Evolutionary conservation across 2,797 vertebrate species (phyloP), one percentile per base, ranked within the genome.

Genomic region (Myotis myotis): DNA sequence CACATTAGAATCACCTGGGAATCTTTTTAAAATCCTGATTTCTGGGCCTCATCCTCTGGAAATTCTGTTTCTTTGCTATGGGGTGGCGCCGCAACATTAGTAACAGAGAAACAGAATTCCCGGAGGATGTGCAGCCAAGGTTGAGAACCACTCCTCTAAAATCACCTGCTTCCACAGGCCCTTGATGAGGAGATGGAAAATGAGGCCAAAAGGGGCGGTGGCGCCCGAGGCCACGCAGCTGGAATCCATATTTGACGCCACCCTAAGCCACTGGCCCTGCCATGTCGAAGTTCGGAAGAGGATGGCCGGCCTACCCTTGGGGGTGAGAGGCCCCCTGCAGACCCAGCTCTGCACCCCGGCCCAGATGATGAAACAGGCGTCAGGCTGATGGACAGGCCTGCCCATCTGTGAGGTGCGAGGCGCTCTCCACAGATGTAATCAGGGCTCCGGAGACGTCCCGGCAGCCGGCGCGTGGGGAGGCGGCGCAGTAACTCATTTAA

Each of bases 361-460:
- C 70, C 72, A 44, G 71, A 81, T 82, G 92, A 74, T 80, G 55
- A 96, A 97, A 91, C 95, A 82, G 95, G 94, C 88, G 41, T 96
- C 97, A 97, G 93, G 90, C 94, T 92, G 84, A 96, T 94, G 82
- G 17, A 98, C 97, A 89, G 95, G 89, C 85, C 80, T 4, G 70
- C 94, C 97, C 96, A 62, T 97, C 96, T 94, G 95, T 76, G 96
- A 88, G 95, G 95, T 94, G 95, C 93, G 97, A 96, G 95, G 94
- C 95, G 71, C 96, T 95, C 96, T 96, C 95, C 93, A 66, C 94
- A 95, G 97, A 97, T 97, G 97, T 94, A 98, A 98, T 98, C 98
- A 97, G 96, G 95, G 96, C 95, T 96, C 96, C 15, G 8, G 96
- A 98, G 92, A 96, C 51, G 0, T 94, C 97, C 96, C 96, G 98